Conservation (phyloP, 2,888 invertebrate genomes). For the Athetis lepigone region DNA sequence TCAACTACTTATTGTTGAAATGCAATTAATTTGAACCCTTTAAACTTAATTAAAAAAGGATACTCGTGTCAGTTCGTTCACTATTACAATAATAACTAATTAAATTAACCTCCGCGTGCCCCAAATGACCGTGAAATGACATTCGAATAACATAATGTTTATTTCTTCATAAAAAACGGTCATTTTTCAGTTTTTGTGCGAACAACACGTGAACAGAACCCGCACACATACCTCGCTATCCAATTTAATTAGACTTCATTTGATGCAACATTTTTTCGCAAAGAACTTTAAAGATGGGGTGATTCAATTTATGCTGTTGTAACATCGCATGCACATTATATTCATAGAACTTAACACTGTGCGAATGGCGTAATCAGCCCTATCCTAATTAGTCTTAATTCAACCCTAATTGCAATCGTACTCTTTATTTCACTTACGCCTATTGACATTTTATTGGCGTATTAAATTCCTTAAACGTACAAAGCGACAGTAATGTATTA, state of each 20-base stretch:
- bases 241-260: slow-evolving; percentile 66
- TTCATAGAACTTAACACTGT: slow-evolving; percentile 65
- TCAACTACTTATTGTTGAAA: slow-evolving; percentile 31
- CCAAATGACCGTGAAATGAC: slow-evolving; percentile 84
- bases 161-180: slow-evolving; percentile 51
- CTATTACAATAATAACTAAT: slow-evolving; percentile 59
- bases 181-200: slow-evolving; percentile 67
- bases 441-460: slow-evolving; percentile 57
- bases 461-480: slow-evolving; percentile 48
- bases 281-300: slow-evolving; percentile 68
- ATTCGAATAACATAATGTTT: slow-evolving; percentile 67
- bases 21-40: slow-evolving; percentile 44
- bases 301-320: slow-evolving; percentile 66
- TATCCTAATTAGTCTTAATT: slow-evolving; percentile 73
- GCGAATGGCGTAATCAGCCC: slow-evolving; percentile 69
- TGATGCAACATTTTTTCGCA: slow-evolving; percentile 65
- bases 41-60: slow-evolving; percentile 46
- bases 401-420: slow-evolving; percentile 68
- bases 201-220: slow-evolving; percentile 66
- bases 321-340: slow-evolving; percentile 66
- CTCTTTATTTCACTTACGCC: slow-evolving; percentile 58
- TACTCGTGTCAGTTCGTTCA: slow-evolving; percentile 32
- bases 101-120: slow-evolving; percentile 63
- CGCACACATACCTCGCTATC: slow-evolving; percentile 61
- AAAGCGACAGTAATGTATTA: slow-evolving; percentile 43